Evolutionary conservation across 2,888 invertebrate species (phyloP).

Genomic region (Pycnomerus fuliginosus): DNA sequence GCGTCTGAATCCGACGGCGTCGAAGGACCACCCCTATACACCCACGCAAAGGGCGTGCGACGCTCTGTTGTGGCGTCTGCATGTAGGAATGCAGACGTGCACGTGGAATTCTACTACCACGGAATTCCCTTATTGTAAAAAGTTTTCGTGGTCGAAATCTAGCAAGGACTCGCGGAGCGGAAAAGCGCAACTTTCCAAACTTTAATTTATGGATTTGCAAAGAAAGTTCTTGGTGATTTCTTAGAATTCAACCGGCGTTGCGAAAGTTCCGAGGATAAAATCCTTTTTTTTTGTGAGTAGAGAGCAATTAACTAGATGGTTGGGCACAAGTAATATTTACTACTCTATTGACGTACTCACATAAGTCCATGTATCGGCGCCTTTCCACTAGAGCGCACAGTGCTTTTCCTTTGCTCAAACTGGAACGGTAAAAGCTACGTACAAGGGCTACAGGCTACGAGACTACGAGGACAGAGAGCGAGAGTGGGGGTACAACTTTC

Average conservation of each 20-base stretch:
- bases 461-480: conserved; percentile 23
- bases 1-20: conserved; percentile 23
- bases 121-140: conserved; percentile 22
- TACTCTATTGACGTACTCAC: conserved; percentile 34
- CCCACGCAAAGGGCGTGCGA: conserved; percentile 38
- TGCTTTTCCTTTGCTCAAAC: conserved; percentile 32
- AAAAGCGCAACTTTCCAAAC: too few relatives aligned
- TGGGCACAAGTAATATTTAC: conserved; percentile 18
- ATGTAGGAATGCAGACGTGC: conserved; percentile 27
- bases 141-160: too few relatives aligned
- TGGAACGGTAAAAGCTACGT: conserved; percentile 29
- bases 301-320: conserved; percentile 14
- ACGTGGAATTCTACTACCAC: conserved; percentile 27
- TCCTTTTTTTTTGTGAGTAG: too few relatives aligned
- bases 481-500: conserved; percentile 28
- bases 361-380: conserved; percentile 32
- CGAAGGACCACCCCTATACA: conserved; percentile 30
- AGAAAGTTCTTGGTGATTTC: too few relatives aligned
- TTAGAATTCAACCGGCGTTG: too few relatives aligned
- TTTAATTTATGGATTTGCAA: too few relatives aligned
- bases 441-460: conserved; percentile 30
- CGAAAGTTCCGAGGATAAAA: too few relatives aligned
- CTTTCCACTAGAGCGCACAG: conserved; percentile 28
- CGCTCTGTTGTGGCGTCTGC: conserved; percentile 28
- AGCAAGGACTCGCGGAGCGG: too few relatives aligned